Percentiles rank a stretch among this genome's conserved stretches.
phyloP scores from a whole-genome alignment of 2,888 invertebrate species.

The Zaprionus lineosus region DNA sequence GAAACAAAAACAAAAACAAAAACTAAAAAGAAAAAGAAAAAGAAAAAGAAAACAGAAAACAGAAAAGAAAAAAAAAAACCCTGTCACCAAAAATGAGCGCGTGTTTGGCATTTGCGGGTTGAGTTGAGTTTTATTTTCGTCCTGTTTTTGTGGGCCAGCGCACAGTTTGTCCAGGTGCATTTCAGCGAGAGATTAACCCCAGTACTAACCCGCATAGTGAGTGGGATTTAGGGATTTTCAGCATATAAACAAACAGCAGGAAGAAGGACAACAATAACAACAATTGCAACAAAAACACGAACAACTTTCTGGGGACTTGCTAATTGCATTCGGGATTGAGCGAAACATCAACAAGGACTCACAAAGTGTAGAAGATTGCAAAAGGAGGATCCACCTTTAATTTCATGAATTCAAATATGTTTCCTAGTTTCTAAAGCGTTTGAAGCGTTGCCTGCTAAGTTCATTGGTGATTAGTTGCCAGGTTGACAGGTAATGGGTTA shows the following conservation, averaged over 20 bases:
- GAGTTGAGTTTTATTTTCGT: constrained; percentile 4
- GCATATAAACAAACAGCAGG: constrained; percentile 18
- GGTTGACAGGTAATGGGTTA: constrained; percentile 20
- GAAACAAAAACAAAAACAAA: background rate
- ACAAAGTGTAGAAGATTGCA: too few relatives aligned
- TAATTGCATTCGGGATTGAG: constrained; percentile 36
- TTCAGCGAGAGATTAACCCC: constrained; percentile 47
- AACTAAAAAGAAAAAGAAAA: background rate
- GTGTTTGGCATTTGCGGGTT: constrained; percentile 45
- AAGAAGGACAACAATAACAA: constrained; percentile 7
- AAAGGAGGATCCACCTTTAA: too few relatives aligned
- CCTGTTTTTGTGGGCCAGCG: constrained; percentile 1
- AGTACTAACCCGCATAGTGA: constrained; percentile 34
- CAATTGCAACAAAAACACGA: too few relatives aligned
- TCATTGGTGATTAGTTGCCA: too few relatives aligned
- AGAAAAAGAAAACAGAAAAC: background rate
- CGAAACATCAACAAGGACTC: constrained; percentile 2
- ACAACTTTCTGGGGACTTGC: background rate
- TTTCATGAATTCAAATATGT: too few relatives aligned
- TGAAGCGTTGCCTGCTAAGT: too few relatives aligned
- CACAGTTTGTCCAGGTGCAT: constrained; percentile 38
- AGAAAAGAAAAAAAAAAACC: background rate
- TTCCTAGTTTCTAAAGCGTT: too few relatives aligned
- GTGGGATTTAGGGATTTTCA: constrained; percentile 31
- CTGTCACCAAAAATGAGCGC: constrained; percentile 42